Evolutionary conservation across 2,797 vertebrate genomes (phyloP).

Genomic region (Notamacropus eugenii): DNA sequence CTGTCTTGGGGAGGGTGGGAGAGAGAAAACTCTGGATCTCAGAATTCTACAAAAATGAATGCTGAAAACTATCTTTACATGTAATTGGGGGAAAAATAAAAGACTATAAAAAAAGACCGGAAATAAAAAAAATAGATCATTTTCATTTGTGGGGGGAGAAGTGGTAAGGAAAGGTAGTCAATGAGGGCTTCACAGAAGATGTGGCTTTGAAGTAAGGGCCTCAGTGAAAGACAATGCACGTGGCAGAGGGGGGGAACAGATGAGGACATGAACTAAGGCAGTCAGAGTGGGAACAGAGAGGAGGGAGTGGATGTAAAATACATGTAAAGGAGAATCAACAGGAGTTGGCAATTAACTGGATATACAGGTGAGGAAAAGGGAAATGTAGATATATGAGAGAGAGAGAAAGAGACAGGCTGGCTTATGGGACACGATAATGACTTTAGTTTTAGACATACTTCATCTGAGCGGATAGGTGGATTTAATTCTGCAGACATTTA

Average conservation of each 20-base stretch:
- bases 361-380: neutral
- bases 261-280: neutral
- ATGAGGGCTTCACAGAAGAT: neutral
- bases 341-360: neutral
- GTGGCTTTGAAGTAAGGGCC: neutral
- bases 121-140: neutral
- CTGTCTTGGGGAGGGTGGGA: too few relatives aligned
- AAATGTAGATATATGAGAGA: neutral
- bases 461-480: neutral
- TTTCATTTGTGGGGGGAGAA: neutral
- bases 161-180: neutral
- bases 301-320: neutral
- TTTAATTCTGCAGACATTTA: neutral
- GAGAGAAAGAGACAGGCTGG: neutral
- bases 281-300: neutral
- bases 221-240: neutral
- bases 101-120: too few relatives aligned
- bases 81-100: too few relatives aligned
- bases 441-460: neutral
- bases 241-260: neutral
- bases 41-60: too few relatives aligned
- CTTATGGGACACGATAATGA: neutral
- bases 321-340: too few relatives aligned
- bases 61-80: too few relatives aligned
- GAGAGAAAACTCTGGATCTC: too few relatives aligned